Conservation (phyloP, 2,888 invertebrate genomes). For the Rhagonycha fulva region DNA sequence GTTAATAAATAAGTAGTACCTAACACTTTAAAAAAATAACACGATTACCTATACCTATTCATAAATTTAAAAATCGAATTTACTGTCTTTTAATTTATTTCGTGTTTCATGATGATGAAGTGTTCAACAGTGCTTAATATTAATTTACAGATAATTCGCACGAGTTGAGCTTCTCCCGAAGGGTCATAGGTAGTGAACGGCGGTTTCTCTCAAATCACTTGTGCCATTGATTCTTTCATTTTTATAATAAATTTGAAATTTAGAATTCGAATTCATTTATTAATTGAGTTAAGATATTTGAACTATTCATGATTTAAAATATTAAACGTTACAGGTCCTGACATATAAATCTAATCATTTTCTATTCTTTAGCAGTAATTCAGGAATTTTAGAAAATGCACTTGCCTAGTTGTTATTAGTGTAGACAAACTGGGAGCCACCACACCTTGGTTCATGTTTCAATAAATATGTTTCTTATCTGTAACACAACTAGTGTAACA, state of each 20-base stretch:
- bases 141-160: background rate
- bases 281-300: too few relatives aligned
- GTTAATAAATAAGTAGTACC: too few relatives aligned
- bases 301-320: background rate
- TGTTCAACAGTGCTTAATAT: background rate
- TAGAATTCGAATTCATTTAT: too few relatives aligned
- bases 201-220: background rate
- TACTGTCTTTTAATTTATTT: background rate
- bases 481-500: constrained; percentile 27
- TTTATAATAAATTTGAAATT: too few relatives aligned
- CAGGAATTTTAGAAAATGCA: constrained; percentile 27
- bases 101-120: background rate
- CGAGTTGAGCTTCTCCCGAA: background rate
- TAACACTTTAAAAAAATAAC: too few relatives aligned
- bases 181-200: too few relatives aligned
- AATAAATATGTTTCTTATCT: constrained; percentile 37
- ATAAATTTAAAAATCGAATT: background rate
- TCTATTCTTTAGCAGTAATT: constrained; percentile 13
- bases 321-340: constrained; percentile 31
- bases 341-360: constrained; percentile 26
- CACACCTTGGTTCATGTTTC: constrained; percentile 36
- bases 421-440: constrained; percentile 33
- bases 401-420: constrained; percentile 25
- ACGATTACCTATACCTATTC: background rate
- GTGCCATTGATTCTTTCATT: too few relatives aligned